Conservation (phyloP, 2,888 invertebrate genomes). For the Pardosa pseudoannulata region DNA sequence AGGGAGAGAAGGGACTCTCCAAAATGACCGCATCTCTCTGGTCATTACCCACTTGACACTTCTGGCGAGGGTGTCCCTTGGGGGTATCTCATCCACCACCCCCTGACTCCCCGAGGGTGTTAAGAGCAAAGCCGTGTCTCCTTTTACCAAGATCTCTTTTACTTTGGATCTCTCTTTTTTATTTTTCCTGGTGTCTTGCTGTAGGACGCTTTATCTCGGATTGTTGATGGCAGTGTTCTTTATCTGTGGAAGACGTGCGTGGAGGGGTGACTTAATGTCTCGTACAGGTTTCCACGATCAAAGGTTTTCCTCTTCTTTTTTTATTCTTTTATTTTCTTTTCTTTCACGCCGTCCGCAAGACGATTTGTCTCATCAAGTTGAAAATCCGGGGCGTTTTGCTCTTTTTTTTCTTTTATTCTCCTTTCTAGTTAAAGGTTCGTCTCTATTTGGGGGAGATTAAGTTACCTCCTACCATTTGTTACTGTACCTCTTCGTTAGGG, state of each 20-base stretch:
- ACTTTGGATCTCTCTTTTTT: neutral
- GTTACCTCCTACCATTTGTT: neutral
- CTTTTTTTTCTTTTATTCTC: too few relatives aligned
- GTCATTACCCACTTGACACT: slow-evolving; percentile 48
- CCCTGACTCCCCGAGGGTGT: neutral
- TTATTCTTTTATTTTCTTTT: neutral
- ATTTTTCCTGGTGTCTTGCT: neutral
- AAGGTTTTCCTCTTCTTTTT: slow-evolving; percentile 8
- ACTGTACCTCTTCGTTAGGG: neutral
- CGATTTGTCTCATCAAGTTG: slow-evolving; percentile 11
- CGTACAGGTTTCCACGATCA: neutral
- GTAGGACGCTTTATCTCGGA: slow-evolving; percentile 1
- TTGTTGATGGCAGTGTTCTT: slow-evolving; percentile 21
- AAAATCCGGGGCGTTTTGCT: neutral
- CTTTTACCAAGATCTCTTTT: slow-evolving; percentile 7
- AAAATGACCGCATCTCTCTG: slow-evolving; percentile 44
- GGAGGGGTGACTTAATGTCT: neutral
- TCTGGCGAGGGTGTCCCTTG: slow-evolving; percentile 4
- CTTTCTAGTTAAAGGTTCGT: neutral
- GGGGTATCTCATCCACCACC: neutral
- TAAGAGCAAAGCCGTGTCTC: slow-evolving; percentile 60
- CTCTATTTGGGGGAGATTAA: neutral
- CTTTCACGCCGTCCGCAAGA: neutral
- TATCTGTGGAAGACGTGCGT: neutral
- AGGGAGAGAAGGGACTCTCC: neutral